phyloP scores from a whole-genome alignment of 37 sponge, comb jelly and placozoan genomes.

The Corticium candelabrum region DNA sequence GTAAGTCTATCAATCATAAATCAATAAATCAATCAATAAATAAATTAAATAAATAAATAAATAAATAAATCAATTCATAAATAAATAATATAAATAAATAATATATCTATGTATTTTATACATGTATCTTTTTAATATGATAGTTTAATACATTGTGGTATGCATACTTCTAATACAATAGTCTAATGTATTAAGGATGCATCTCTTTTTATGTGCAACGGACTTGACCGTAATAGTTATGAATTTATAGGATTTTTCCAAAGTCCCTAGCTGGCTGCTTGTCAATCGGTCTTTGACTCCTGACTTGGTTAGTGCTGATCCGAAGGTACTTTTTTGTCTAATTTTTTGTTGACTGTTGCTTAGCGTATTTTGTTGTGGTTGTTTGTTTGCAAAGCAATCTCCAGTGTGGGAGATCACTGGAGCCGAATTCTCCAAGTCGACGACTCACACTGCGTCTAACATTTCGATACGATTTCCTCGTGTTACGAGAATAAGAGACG shows the following conservation, averaged over 20 bases:
- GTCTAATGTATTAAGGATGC: too few species aligned
- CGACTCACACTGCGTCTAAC: constrained; percentile 82
- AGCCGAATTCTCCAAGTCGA: constrained; percentile 88
- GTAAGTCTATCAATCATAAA: too few species aligned
- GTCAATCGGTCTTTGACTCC: constrained; percentile 59
- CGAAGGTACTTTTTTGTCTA: constrained; percentile 42
- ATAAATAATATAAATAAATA: too few species aligned
- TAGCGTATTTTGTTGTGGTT: not conserved
- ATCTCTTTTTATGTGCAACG: too few species aligned
- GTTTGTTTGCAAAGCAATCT: constrained; percentile 30
- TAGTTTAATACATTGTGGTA: too few species aligned
- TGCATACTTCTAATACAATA: too few species aligned
- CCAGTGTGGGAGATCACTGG: constrained; percentile 96
- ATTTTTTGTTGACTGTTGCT: not conserved
- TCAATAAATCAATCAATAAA: too few species aligned
- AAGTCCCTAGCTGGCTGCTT: constrained; percentile 79
- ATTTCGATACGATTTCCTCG: constrained; percentile 94
- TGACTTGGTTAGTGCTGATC: constrained; percentile 84
- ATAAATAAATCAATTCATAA: too few species aligned
- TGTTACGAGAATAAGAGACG: constrained; percentile 87
- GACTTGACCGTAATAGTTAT: too few species aligned
- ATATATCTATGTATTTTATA: too few species aligned
- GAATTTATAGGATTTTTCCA: constrained; percentile 41
- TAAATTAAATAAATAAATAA: too few species aligned
- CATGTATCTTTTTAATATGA: too few species aligned